Percentiles rank a stretch among this genome's conserved stretches.
These are phyloP conservation scores for Acleris emargana DNA, from an alignment of 2,888 invertebrate genomes.

Conservation along the genomic window DNA sequence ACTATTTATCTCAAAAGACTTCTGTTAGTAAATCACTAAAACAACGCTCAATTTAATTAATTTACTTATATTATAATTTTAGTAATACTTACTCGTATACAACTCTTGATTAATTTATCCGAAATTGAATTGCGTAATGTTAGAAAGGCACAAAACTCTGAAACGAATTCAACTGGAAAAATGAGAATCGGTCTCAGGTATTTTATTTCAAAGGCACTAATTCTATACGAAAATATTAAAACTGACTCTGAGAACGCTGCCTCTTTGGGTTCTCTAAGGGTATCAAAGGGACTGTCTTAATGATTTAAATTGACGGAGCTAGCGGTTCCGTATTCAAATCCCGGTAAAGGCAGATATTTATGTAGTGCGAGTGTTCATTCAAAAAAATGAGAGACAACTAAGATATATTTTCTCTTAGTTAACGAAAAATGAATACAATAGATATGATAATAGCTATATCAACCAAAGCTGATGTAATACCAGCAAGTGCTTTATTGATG, in stretches of 20 bases:
- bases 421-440: too few relatives aligned
- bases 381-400: too few relatives aligned
- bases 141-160: conserved; percentile 38
- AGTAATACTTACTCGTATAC: conserved; percentile 20
- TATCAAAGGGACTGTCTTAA: too few relatives aligned
- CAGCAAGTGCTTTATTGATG: too few relatives aligned
- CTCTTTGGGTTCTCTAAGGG: not conserved
- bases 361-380: too few relatives aligned
- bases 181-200: conserved; percentile 55
- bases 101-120: conserved; percentile 36
- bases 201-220: conserved; percentile 46
- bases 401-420: too few relatives aligned
- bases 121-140: conserved; percentile 34
- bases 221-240: conserved; percentile 4
- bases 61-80: not conserved
- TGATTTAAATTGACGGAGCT: too few relatives aligned
- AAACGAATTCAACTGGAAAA: conserved; percentile 59
- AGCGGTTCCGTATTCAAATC: too few relatives aligned
- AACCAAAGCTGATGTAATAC: too few relatives aligned
- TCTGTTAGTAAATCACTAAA: not conserved
- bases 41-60: not conserved
- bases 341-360: too few relatives aligned
- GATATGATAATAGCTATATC: too few relatives aligned
- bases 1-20: too few relatives aligned
- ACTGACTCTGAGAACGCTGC: conserved; percentile 4